phyloP scores from a whole-genome alignment of 2,888 invertebrate genomes.

The Microctonus brassicae region DNA sequence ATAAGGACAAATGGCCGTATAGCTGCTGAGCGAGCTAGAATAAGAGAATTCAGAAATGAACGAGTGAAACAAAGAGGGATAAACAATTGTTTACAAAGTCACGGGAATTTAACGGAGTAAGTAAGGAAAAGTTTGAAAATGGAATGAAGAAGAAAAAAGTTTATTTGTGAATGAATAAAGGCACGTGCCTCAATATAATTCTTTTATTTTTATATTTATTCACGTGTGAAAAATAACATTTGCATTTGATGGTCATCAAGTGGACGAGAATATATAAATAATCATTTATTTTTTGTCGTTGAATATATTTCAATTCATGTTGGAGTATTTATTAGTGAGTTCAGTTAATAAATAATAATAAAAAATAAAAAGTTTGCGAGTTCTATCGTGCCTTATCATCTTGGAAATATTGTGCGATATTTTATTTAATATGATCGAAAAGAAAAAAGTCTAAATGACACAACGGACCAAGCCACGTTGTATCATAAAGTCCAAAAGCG shows the following conservation, averaged over 20 bases:
- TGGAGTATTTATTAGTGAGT: neutral
- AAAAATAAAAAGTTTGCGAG: neutral
- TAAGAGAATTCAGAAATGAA: neutral
- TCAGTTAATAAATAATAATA: neutral
- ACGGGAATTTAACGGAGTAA: neutral
- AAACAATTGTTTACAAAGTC: slow-evolving; percentile 29
- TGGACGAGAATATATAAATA: neutral
- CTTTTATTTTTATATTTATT: slow-evolving; percentile 19
- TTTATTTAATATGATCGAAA: slow-evolving; percentile 21
- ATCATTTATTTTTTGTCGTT: neutral
- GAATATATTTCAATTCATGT: neutral
- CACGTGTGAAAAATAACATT: neutral
- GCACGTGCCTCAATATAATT: neutral
- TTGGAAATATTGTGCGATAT: slow-evolving; percentile 25
- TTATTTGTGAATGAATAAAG: neutral
- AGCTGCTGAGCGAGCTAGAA: slow-evolving; percentile 21
- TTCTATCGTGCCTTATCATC: slow-evolving; percentile 29
- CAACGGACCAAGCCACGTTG: slow-evolving; percentile 23
- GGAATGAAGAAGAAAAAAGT: slow-evolving; percentile 24
- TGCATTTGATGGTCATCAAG: neutral
- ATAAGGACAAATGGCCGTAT: slow-evolving; percentile 21
- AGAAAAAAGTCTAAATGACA: slow-evolving; percentile 26
- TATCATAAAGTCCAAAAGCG: slow-evolving; percentile 33
- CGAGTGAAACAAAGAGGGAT: slow-evolving; percentile 8
- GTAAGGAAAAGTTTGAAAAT: neutral